Base-by-base conservation (phyloP, 2,113 vertebrate species). In the Callospermophilus lateralis region DNA sequence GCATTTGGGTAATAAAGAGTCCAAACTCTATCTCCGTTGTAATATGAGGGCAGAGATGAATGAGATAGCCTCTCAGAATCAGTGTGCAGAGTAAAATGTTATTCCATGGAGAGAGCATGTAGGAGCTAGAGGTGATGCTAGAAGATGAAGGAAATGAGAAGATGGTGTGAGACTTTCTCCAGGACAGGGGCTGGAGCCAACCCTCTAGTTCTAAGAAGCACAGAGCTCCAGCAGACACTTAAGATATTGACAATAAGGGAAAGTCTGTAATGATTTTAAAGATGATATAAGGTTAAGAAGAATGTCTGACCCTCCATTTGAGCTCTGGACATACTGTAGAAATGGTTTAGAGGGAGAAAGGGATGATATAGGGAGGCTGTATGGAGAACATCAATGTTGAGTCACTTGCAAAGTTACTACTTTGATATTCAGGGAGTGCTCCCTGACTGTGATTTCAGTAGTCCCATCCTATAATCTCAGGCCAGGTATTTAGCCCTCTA, bases 211-310 rank as follows among this genome's bases (percentile, higher is more conserved):
- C 13, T 28, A 61, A 74, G 16, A 10, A 80, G 6, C 2, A 2
- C 0, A 8, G 39, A 72, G 15, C 1, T 48, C 30, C 28, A 39
- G 12, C 1, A 9, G 37, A 67, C 4, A 45, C 9, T 8, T 20
- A 48, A 37, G 51, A 20, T 20, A 20, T 51, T 28, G 3, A 61
- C 65, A 87, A 80, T 9, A 61, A 10, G 2, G 28, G 17, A 12
- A 53, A 67, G 42, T 67, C 48, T 22, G 22, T 6, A n/a, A 10
- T 68, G 77, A 83, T 32, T 51, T 16, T 63, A 63, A 77, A 28
- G n/a, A 45, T 70, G 65, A 30, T 26, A 3, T 28, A 26, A 7
- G 68, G 3, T 55, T 37, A 79, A 45, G 61, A 16, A 0, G 13
- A 53, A 8, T 39, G 12, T 5, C 73, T 17, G 42, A 87, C 45